Conservation (phyloP, 2,113 vertebrate genomes). For the Shinisaurus crocodilurus region DNA sequence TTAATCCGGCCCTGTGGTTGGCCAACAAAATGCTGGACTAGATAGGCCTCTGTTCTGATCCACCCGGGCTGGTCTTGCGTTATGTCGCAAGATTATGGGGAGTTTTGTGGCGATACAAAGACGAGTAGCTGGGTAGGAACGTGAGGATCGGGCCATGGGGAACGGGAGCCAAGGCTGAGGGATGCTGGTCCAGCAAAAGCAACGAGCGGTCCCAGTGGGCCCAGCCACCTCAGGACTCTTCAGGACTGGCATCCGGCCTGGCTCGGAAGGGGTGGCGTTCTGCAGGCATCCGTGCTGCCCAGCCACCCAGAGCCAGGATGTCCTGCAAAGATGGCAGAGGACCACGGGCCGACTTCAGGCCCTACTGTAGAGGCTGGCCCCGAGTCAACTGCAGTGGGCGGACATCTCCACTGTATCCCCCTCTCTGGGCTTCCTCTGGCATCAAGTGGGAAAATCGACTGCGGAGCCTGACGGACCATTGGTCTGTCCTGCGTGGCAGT, state of each 20-base stretch:
- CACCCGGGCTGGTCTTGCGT: too few relatives aligned
- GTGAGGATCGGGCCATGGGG: not conserved
- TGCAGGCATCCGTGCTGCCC: not conserved
- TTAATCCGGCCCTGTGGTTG: too few relatives aligned
- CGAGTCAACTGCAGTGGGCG: not conserved
- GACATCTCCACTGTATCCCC: not conserved
- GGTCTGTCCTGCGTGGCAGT: not conserved
- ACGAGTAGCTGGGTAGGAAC: too few relatives aligned
- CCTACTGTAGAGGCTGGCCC: not conserved
- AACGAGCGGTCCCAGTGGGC: not conserved
- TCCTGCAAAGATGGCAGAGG: not conserved
- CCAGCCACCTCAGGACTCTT: not conserved
- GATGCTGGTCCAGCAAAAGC: not conserved
- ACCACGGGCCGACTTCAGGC: not conserved
- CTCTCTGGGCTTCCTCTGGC: too few relatives aligned
- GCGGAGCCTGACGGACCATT: too few relatives aligned
- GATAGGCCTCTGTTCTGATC: too few relatives aligned
- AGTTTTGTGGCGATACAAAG: not conserved
- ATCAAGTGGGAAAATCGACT: not conserved
- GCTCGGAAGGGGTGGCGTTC: not conserved
- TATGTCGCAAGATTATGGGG: not conserved
- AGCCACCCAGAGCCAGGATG: not conserved
- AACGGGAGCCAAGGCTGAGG: not conserved
- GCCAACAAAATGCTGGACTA: too few relatives aligned
- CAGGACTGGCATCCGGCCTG: not conserved